A percentile compares a stretch with the other conserved stretches of the same genome.
Evolutionary conservation across 2,888 invertebrate genomes (phyloP).

Genomic region (Phania funesta): DNA sequence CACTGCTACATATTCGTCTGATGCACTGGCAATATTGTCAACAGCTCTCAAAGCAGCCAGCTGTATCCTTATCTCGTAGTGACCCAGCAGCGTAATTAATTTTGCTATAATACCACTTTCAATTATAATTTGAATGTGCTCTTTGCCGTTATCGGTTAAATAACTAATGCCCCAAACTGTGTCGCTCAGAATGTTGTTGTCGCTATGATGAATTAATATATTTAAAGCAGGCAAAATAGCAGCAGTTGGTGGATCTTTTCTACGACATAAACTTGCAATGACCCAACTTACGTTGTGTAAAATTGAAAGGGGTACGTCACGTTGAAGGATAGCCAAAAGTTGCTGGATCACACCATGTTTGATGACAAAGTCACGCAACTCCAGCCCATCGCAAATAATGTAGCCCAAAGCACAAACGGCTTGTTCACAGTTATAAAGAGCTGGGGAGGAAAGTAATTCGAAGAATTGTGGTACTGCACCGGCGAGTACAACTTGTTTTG

Average conservation of each 20-base stretch:
- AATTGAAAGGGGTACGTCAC: conserved; percentile 96
- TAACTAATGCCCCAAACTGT: conserved; percentile 99
- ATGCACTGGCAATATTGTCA: conserved; percentile 99
- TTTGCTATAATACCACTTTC: conserved; percentile 97
- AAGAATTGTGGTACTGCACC: conserved; percentile 98
- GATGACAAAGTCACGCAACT: conserved; percentile 96
- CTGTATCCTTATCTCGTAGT: conserved; percentile 93
- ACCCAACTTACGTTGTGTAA: conserved; percentile 99
- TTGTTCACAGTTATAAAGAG: conserved; percentile 99
- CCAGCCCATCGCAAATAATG: conserved; percentile 93
- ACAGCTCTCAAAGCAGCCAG: conserved; percentile 98
- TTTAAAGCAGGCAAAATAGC: conserved; percentile 95
- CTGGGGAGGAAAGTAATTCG: conserved; percentile 93
- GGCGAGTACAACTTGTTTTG: conserved; percentile 92
- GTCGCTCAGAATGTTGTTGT: conserved; percentile 97
- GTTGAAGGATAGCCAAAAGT: conserved; percentile 95
- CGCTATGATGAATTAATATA: conserved; percentile 95
- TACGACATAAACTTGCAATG: conserved; percentile 98
- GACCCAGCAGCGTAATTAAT: conserved; percentile 96
- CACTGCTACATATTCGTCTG: conserved; percentile 98
- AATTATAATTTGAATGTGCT: conserved; percentile 98
- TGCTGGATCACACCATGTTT: conserved; percentile 96
- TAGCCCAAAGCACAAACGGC: conserved; percentile 98
- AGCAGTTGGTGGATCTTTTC: conserved; percentile 98
- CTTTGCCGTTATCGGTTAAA: conserved; percentile 97